Base-by-base conservation (phyloP, 2,113 vertebrate species). In the Tringa solitaria region DNA sequence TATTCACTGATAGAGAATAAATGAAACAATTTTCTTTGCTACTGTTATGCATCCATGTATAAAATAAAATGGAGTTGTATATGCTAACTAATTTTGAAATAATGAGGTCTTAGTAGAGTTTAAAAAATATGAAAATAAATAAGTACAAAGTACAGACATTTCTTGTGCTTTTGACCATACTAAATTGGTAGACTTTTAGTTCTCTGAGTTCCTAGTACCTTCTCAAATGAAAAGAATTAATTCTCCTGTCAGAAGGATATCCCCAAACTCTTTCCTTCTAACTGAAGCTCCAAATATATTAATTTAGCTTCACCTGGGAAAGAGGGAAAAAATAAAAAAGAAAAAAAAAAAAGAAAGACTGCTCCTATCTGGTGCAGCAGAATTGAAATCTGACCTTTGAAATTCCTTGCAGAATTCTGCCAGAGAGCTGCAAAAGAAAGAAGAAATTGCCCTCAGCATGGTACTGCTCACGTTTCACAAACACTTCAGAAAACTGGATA, bases 151-250 rank as follows among this genome's bases (percentile, higher is more conserved):
- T 60, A 81, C 57, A 85, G 48, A 65, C 37, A 75, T 14, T 15
- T 51, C 24, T 18, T 12, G 16, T 75, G 32, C 3, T 94, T 94
- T 94, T 89, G 32, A 59, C 51, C 72, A 57, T 86, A 69, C 19
- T 68, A 93, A 89, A 91, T 43, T 16, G 59, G 26, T 54, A 72
- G 54, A 87, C 77, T 50, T 28, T 37, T 69, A 46, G 41, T 86
- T 86, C 50, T 1, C 28, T 61, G 24, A 72, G 24, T 33, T 82
- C 43, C 51, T 60, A 79, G 53, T 92, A 70, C 10, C 13, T 81
- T 60, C 41, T 69, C 32, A 78, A 69, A 91, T 77, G 15, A 84
- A 95, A 84, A 89, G 1, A 95, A 89, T 79, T 92, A 82, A 96
- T 97, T 95, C 76, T 74, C 14, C 3, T 93, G 15, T 56, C 75